Evolutionary conservation across 2,888 invertebrate species (phyloP).

Genomic region (Nomada flava): DNA sequence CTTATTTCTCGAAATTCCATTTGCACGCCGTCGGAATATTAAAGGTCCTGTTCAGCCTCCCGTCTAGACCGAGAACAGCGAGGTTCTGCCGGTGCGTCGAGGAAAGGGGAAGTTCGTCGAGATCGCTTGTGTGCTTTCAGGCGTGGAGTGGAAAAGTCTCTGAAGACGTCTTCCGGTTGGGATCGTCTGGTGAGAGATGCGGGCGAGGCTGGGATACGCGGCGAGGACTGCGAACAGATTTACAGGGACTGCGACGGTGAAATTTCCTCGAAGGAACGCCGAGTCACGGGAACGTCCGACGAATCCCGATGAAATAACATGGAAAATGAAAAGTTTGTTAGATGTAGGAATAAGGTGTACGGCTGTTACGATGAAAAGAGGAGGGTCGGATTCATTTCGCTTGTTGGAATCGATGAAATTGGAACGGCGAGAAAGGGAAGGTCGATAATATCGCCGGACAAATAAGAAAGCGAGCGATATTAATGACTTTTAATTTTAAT

Average conservation of each 20-base stretch:
- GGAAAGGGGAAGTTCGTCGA: neutral
- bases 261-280: neutral
- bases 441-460: neutral
- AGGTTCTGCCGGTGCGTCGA: neutral
- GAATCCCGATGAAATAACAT: neutral
- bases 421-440: neutral
- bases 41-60: neutral
- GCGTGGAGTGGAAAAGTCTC: conserved; percentile 72
- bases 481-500: conserved; percentile 83
- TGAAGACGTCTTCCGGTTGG: conserved; percentile 78
- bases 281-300: neutral
- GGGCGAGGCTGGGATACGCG: conserved; percentile 78
- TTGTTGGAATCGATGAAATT: neutral
- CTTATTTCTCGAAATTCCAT: conserved; percentile 9
- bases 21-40: conserved; percentile 8
- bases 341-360: neutral
- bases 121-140: conserved; percentile 55
- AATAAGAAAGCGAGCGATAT: conserved; percentile 67
- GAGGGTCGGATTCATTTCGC: too few relatives aligned
- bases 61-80: neutral
- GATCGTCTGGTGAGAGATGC: conserved; percentile 80
- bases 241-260: conserved; percentile 77
- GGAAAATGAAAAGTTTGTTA: neutral
- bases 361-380: neutral
- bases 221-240: conserved; percentile 79